Base-by-base conservation (phyloP, 1,140 invertebrate genomes). In the Rhizoglyphus robini region DNA sequence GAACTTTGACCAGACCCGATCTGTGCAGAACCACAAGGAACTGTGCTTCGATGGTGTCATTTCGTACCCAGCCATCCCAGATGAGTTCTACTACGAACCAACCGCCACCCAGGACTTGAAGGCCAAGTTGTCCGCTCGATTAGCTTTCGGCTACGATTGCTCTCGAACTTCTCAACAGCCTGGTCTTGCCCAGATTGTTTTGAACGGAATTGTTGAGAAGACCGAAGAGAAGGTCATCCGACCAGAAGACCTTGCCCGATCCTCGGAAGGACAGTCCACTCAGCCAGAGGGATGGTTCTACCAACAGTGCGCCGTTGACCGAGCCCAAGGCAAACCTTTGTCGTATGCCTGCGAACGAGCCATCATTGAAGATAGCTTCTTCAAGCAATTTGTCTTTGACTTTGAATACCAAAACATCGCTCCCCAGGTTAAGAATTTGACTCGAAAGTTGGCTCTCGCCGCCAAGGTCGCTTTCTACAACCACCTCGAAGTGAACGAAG, bases 21-120 rank as follows among this genome's bases (percentile, higher is more conserved):
- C 15, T 11, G 13, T 27, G 11, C 58, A 60, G 23, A 25, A 54
- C 15, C 64, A n/a, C 18, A 32, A 54, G 23, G 15, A 54, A 11
- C 8, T 67, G 29, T 67, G 66, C 23, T 68, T 63, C 34, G 66
- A 67, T 29, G 58, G 34, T 15, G 54, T 69, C 18, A 31, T 67
- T 32, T 11, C 64, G 11, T 67, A 63, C 48, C 66, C 66, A n/a
- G 18, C n/a, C 4, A 30, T 69, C 13, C 66, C 66, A 4, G 30
- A 31, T 27, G 66, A 67, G 23, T 67, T 67, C 65, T 67, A 68
- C 41, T 67, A 67, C 31, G 66, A 67, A 23, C 66, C 65, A 34
- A 67, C 67, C n/a, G 25, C 66, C 15, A 32, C n/a, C 11, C 64
- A 66, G 29, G 34, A 36, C 8, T n/a, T 58, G 25, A 66, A 67